Base-by-base conservation (phyloP, 2,797 vertebrate species). In the Manis crassicaudata region DNA sequence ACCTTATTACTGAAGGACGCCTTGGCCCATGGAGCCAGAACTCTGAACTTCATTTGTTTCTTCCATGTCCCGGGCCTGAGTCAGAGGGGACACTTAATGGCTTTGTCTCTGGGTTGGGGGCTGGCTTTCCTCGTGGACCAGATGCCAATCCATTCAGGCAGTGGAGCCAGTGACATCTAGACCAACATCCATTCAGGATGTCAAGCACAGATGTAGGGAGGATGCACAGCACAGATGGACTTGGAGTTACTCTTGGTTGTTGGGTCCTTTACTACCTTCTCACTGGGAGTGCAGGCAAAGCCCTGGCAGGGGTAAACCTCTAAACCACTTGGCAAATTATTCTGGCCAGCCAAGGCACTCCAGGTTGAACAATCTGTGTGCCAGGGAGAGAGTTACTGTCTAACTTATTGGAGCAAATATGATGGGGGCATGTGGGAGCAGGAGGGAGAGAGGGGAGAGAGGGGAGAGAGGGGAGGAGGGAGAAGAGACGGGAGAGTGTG, bases 281-380 rank as follows among this genome's bases (percentile, higher is more conserved):
- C 29, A 58, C 13, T 75, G 76, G 37, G 58, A 46, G 29, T 58
- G 8, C 40, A 70, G 63, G 46, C 43, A 43, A 40, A 73, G 68
- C 52, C 50, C 27, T 72, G 54, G 46, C 1, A 18, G 65, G 72
- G 90, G 32, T 46, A 46, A 88, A 32, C 56, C 60, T 65, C 93
- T 88, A 35, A 54, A 54, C 40, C 63, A 81, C 67, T 58, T 94
- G 90, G 52, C 95, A 92, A 54, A 88, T 40, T n/a, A 37, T 79
- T 88, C 58, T 67, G 54, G 85, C n/a, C 52, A 58, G 40, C 35
- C 17, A 35, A 29, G 76, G 43, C 54, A 11, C 23, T 92, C 54
- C 1, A 0, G 56, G 58, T 4, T 17, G 62, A 60, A 65, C 23
- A 16, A 35, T 17, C 20, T 14, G 14, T 0, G 0, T 32, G 21